Conservation (phyloP, 2,797 vertebrate species). For the Gorsachius magnificus region DNA sequence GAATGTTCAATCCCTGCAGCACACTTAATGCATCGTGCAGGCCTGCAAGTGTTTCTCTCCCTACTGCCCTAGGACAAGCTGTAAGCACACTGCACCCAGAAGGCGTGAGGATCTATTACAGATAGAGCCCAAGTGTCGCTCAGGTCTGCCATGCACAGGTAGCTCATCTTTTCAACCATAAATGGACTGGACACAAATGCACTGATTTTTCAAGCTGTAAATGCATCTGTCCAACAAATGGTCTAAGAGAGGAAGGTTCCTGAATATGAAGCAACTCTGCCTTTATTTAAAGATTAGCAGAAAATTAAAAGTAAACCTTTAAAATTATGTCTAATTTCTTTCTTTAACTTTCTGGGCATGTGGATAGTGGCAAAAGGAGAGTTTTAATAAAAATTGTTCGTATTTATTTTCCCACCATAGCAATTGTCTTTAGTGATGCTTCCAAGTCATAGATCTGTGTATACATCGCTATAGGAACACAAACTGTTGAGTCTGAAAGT, state of each 20-base stretch:
- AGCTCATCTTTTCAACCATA: neutral
- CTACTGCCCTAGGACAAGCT: neutral
- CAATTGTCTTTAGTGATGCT: neutral
- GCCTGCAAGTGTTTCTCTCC: neutral
- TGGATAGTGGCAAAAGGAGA: neutral
- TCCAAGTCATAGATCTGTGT: neutral
- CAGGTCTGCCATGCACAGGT: neutral
- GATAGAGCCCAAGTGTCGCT: fast-evolving
- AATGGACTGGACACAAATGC: neutral
- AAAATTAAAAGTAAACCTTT: neutral
- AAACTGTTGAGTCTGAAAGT: neutral
- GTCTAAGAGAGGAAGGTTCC: neutral
- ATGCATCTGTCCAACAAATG: neutral
- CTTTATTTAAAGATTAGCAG: neutral
- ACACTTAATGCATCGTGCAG: neutral
- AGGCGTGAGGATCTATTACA: neutral
- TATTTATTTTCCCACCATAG: neutral
- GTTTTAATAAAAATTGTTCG: neutral
- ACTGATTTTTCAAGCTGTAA: neutral
- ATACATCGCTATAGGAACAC: neutral
- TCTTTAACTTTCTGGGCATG: neutral
- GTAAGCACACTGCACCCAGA: neutral
- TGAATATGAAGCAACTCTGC: neutral
- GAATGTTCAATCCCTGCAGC: neutral
- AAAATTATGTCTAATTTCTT: neutral